phyloP scores from a whole-genome alignment of 2,797 vertebrate genomes.

The Brotula barbata region DNA sequence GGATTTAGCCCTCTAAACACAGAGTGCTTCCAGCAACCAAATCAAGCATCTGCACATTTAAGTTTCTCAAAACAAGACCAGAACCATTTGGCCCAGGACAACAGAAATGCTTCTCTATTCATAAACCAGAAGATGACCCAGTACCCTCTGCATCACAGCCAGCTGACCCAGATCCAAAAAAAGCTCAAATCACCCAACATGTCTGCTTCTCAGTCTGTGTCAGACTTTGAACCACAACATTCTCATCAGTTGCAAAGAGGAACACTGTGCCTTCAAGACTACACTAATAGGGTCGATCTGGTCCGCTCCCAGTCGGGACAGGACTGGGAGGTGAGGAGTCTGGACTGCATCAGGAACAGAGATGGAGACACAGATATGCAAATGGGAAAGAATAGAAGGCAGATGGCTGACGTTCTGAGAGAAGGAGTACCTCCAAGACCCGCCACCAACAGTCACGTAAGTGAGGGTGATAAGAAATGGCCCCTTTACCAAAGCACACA shows the following conservation, averaged over 20 bases:
- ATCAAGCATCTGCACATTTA: slow-evolving; percentile 64
- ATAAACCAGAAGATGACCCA: slow-evolving; percentile 45
- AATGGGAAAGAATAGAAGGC: slow-evolving; percentile 80
- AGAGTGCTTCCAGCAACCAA: slow-evolving; percentile 77
- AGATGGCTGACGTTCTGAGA: slow-evolving; percentile 69
- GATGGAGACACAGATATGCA: slow-evolving; percentile 75
- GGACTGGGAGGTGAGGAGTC: slow-evolving; percentile 62
- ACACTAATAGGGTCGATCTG: slow-evolving; percentile 70
- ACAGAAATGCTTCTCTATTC: slow-evolving; percentile 36
- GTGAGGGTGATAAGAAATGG: slow-evolving; percentile 73
- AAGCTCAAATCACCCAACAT: slow-evolving; percentile 70
- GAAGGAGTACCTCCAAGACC: slow-evolving; percentile 72
- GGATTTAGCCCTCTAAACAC: slow-evolving; percentile 70
- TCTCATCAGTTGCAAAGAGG: slow-evolving; percentile 72
- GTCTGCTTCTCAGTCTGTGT: slow-evolving; percentile 63
- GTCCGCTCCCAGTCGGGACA: slow-evolving; percentile 68
- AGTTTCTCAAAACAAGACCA: slow-evolving; percentile 67
- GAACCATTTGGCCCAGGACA: slow-evolving; percentile 74
- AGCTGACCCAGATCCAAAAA: slow-evolving; percentile 74
- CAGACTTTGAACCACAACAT: slow-evolving; percentile 73
- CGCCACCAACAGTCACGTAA: slow-evolving; percentile 63
- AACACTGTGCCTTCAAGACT: slow-evolving; percentile 72
- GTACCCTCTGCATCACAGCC: slow-evolving; percentile 58
- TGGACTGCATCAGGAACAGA: slow-evolving; percentile 72
- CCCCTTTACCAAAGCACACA: slow-evolving; percentile 73